Conservation (phyloP, 2,888 invertebrate genomes). For the Chrysolina oricalcia region DNA sequence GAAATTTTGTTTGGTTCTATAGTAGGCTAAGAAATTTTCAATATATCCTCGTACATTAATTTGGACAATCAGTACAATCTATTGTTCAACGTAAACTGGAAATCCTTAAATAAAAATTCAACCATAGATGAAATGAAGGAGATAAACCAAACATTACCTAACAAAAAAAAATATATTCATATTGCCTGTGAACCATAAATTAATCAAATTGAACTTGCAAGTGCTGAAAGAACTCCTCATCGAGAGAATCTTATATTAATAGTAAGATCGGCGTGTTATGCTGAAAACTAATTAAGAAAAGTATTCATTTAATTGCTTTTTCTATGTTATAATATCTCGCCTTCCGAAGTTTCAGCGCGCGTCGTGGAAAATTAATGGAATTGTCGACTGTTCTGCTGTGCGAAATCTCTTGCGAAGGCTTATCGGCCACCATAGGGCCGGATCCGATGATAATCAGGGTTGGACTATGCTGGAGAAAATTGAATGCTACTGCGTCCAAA, state of each 20-base stretch:
- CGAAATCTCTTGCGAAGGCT: conserved; percentile 67
- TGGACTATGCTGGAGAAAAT: conserved; percentile 28
- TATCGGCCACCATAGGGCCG: conserved; percentile 66
- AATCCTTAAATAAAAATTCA: too few relatives aligned
- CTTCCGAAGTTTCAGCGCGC: conserved; percentile 66
- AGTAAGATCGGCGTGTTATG: conserved; percentile 65
- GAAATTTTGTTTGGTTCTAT: too few relatives aligned
- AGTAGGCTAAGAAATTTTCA: too few relatives aligned
- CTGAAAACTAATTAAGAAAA: conserved; percentile 71
- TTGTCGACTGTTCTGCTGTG: conserved; percentile 68
- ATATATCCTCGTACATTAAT: too few relatives aligned
- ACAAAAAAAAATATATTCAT: neutral
- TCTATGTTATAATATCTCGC: conserved; percentile 66
- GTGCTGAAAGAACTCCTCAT: neutral
- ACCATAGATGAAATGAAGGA: too few relatives aligned
- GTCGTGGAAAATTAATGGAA: conserved; percentile 70
- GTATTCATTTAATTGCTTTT: conserved; percentile 70
- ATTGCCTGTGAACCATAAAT: neutral
- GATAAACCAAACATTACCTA: neutral
- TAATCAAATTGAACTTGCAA: neutral
- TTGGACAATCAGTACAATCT: too few relatives aligned
- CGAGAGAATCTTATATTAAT: conserved; percentile 34
- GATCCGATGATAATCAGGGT: conserved; percentile 62
- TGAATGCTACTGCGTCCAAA: neutral
- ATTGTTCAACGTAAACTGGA: too few relatives aligned